Conservation (phyloP, 2,113 vertebrate genomes). For the Porphyrio hochstetteri region DNA sequence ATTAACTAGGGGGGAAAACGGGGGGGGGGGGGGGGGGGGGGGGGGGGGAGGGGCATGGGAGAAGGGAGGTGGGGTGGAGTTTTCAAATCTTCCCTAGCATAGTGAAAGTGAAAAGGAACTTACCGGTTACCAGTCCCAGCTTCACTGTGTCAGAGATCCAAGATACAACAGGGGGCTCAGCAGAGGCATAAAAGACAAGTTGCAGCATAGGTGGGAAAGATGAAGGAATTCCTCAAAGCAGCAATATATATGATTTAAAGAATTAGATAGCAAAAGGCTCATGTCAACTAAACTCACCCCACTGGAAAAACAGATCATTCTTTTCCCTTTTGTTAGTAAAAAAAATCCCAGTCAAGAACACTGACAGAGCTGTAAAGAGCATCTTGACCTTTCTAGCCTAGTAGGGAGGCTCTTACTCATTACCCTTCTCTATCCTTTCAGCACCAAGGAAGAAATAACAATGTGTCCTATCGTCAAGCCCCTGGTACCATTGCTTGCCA, state of each 20-base stretch:
- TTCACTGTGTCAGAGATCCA: neutral
- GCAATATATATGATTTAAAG: neutral
- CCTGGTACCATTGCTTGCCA: neutral
- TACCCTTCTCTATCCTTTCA: neutral
- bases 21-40: rapidly evolving
- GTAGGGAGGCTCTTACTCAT: neutral
- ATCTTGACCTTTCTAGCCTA: conserved; percentile 27
- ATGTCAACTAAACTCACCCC: neutral
- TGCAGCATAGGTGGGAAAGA: neutral
- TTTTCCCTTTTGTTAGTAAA: neutral
- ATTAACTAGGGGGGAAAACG: neutral
- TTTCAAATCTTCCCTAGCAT: neutral
- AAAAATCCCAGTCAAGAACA: neutral
- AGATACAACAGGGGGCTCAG: neutral
- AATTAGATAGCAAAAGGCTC: neutral
- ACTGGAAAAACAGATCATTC: neutral
- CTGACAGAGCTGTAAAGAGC: neutral
- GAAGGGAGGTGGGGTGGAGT: no score
- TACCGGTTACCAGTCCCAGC: neutral
- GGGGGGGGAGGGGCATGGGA: no score
- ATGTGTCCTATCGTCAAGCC: neutral
- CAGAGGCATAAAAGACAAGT: neutral
- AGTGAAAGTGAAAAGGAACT: neutral
- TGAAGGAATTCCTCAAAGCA: neutral
- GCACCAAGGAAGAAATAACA: neutral